Evolutionary conservation across 2,888 invertebrate genomes (phyloP), one percentile per base, ranked within the genome.

Genomic region (Neuroscelio doddi): DNA sequence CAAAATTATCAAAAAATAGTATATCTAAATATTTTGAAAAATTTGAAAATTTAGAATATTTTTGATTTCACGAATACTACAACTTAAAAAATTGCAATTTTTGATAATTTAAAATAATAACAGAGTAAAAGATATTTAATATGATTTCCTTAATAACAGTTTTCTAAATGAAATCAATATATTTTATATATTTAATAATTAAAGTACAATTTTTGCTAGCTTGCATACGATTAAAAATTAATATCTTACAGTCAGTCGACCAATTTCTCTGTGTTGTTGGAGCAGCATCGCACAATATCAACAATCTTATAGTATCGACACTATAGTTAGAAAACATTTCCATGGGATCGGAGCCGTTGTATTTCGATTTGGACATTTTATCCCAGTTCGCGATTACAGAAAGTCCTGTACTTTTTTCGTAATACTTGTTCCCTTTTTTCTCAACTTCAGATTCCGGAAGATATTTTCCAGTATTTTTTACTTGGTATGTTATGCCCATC

Each of bases 351-450:
- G 96, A 93, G 0, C 99, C 99, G 86, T 99, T 99, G 72, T 91
- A 87, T 85, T 98, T 99, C 0, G 98, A 98, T 86, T 99, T 99
- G 75, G 97, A 97, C 99, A 99, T 99, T 88, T 99, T 99, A 81
- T 99, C 98, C 95, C 96, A 98, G 21, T 89, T 86, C 64, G 90
- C 88, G 8, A 88, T 84, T 0, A 98, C 91, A 5, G 88, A 85
- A 69, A 90, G 88, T 17, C 91, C 90, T 1, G 92, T 92, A 1
- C 73, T 85, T 78, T 89, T 91, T 15, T 89, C 87, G 5, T 88
- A 77, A 0, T 89, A 90, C 72, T 90, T 89, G 34, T 86, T 86
- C 76, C 90, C 87, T 73, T 84, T 68, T 34, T 88, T 86, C 69
- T 88, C 84, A 0, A 91, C 92, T 80, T 93, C 88, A 36, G 89